Conservation (phyloP, 2,888 invertebrate genomes). For the Spatulosminthurus flaviceps region DNA sequence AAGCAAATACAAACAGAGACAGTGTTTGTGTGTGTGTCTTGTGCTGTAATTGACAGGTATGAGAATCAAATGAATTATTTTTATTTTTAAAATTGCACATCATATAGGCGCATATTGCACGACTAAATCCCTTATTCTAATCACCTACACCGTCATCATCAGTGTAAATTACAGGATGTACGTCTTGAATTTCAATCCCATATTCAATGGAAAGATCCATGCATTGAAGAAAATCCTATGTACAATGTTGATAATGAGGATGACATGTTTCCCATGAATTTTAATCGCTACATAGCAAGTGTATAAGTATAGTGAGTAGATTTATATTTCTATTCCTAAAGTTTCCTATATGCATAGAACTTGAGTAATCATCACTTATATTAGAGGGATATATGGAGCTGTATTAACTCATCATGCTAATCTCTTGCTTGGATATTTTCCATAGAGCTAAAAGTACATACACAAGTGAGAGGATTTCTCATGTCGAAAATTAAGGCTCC, state of each 20-base stretch:
- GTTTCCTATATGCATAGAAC: conserved; percentile 2
- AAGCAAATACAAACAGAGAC: no score
- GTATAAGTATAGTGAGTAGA: no score
- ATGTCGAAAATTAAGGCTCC: no score
- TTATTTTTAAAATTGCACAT: not conserved
- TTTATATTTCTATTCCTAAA: no score
- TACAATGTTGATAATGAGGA: not conserved
- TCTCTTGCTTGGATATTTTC: no score
- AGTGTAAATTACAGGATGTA: not conserved
- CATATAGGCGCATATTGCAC: not conserved
- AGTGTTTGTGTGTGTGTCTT: no score
- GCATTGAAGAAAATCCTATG: not conserved
- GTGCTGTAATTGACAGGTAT: no score
- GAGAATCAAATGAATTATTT: no score
- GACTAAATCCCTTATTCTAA: not conserved
- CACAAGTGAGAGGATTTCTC: no score
- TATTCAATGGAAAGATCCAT: not conserved
- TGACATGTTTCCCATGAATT: not conserved
- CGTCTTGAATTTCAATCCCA: not conserved
- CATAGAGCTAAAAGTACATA: no score
- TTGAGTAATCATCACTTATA: not conserved
- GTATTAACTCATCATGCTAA: no score
- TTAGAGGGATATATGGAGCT: not conserved
- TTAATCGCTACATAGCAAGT: not conserved
- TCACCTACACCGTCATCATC: not conserved